These are phyloP conservation scores for pig (Sus scrofa) DNA, from an alignment of 2,113 vertebrate species.

Conservation along the genomic window DNA sequence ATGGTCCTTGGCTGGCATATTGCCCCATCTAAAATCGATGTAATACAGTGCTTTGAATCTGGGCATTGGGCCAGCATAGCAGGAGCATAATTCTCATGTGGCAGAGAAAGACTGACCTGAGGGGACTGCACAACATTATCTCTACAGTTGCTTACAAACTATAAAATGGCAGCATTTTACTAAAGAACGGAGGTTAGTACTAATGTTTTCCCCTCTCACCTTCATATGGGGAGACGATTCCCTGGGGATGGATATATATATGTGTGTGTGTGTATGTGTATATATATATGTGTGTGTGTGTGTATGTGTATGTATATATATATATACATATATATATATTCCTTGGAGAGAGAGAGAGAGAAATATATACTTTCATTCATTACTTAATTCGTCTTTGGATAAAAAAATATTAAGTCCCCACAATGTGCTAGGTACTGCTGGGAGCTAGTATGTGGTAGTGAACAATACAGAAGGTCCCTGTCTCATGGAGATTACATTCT, in stretches of 20 bases:
- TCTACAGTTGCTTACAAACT: neutral
- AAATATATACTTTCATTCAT: neutral
- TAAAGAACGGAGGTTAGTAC: neutral
- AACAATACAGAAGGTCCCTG: neutral
- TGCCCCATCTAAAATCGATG: constrained; percentile 70
- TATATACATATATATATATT: no score
- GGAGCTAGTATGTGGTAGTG: neutral
- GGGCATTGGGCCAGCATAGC: constrained; percentile 34
- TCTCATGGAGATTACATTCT: neutral
- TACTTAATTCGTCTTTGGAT: constrained; percentile 6
- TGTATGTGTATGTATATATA: no score
- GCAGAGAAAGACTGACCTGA: constrained; percentile 34
- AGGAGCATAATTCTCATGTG: neutral
- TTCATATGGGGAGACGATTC: neutral
- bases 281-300: no score
- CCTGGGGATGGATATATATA: neutral
- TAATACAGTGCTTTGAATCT: constrained; percentile 42
- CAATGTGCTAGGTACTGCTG: neutral
- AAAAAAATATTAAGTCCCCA: neutral
- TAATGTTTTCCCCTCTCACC: neutral
- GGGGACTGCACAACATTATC: constrained; percentile 25
- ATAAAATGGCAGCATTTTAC: constrained; percentile 17
- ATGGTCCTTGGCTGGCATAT: constrained; percentile 59
- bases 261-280: no score
- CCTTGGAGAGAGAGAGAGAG: no score